A percentile compares a stretch with the other conserved stretches of the same genome.
Conservation (phyloP, 2,888 invertebrate genomes). For the Tryphoninae sp. region DNA sequence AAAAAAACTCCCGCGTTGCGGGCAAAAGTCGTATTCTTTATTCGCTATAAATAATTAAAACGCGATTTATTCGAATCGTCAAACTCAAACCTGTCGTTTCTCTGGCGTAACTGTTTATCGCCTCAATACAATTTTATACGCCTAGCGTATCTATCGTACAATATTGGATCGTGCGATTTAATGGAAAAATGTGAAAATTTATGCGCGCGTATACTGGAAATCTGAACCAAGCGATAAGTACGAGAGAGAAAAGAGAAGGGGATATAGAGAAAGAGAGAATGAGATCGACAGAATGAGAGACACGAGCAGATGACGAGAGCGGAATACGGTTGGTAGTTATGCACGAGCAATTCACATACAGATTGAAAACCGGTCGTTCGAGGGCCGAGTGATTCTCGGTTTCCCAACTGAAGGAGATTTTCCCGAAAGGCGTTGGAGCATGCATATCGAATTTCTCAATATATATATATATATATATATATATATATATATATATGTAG, state of each 20-base stretch:
- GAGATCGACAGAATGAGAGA: not conserved
- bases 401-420: constrained; percentile 57
- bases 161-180: not conserved
- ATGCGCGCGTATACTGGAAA: constrained; percentile 54
- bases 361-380: constrained; percentile 57
- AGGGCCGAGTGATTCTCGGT: constrained; percentile 46
- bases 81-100: too few species aligned
- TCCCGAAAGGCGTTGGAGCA: constrained; percentile 54
- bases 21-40: too few species aligned
- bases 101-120: too few species aligned
- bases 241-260: constrained; percentile 5
- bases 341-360: constrained; percentile 56
- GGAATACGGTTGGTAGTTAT: constrained; percentile 23
- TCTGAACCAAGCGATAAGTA: constrained; percentile 42
- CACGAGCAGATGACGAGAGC: constrained; percentile 5
- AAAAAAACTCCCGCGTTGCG: too few species aligned
- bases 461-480: not conserved
- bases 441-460: not conserved
- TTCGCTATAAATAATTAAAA: too few species aligned
- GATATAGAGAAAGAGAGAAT: not conserved
- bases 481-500: not conserved
- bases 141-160: not conserved
- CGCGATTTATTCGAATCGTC: too few species aligned
- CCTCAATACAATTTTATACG: not conserved
- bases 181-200: constrained; percentile 44